Evolutionary conservation across 2,888 invertebrate species (phyloP).

Genomic region (Tholera decimalis): DNA sequence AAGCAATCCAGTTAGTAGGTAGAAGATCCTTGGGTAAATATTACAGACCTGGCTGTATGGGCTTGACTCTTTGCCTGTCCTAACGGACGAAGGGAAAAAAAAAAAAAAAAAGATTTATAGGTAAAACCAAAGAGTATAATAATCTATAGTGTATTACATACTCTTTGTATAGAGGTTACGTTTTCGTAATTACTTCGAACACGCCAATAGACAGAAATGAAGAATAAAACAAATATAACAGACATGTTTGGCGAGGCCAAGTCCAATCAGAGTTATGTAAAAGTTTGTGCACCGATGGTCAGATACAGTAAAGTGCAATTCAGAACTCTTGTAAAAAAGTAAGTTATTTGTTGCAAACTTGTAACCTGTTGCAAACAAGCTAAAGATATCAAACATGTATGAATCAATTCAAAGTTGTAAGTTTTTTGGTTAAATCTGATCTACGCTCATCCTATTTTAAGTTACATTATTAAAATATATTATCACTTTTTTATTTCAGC

Average conservation of each 20-base stretch:
- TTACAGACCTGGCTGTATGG: no score
- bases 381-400: neutral
- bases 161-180: no score
- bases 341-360: constrained; percentile 59
- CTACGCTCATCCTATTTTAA: neutral
- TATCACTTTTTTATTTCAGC: constrained; percentile 88
- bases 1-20: no score
- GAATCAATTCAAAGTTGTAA: neutral
- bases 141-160: no score
- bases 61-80: no score
- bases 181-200: neutral
- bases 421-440: neutral
- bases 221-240: constrained; percentile 86
- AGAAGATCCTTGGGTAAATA: no score
- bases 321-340: constrained; percentile 87
- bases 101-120: no score
- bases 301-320: constrained; percentile 94
- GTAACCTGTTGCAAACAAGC: neutral
- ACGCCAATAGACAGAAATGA: constrained; percentile 64
- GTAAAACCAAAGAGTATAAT: no score
- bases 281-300: constrained; percentile 99
- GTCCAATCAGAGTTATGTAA: constrained; percentile 91
- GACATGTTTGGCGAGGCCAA: constrained; percentile 93
- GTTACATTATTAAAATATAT: neutral
- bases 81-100: no score